Evolutionary conservation across 2,797 vertebrate species (phyloP), one percentile per base, ranked within the genome.

Genomic region (Helicolenus hilgendorfi): DNA sequence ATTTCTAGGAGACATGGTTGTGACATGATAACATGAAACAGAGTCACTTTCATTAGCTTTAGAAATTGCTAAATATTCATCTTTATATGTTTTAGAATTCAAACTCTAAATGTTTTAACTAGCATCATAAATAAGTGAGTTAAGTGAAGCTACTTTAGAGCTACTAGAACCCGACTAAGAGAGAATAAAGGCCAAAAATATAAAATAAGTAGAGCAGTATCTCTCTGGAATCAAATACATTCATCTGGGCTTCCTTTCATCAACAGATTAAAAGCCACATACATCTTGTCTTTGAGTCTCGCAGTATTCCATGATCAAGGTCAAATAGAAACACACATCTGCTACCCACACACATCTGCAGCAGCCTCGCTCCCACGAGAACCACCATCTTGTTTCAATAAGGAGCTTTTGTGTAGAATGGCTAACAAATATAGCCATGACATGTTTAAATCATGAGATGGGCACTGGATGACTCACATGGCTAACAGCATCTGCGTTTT

Each of bases 391-490:
- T 53, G 55, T 67, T 90, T 67, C 33, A 63, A 64, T n/a, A 75
- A 75, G 24, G 70, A 75, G 74, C 81, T 83, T 60, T 45, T 82
- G 69, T 13, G 62, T 77, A 31, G 76, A 78, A 78, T 27, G 72
- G 79, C 69, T 62, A 72, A 72, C 81, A 90, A 79, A 94, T 76
- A 93, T 84, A 92, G 81, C 82, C 63, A 49, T 62, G 59, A 24
- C 87, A 94, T 94, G 91, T 89, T 91, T 94, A 92, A 95, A 91
- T 93, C 88, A 95, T 91, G 72, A 93, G 76, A 80, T 11, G 70
- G 60, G 56, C 76, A 64, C 36, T 15, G 56, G 60, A 29, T 81
- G 74, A 81, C n/a, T 91, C 87, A 87, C 60, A 72, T 82, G 72
- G 33, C 20, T 38, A 26, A 55, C 10, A 27, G 65, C 71, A 62